Percentiles rank a stretch among this genome's conserved stretches.
Conservation (phyloP, 2,113 vertebrate species). For the Mobula birostris region DNA sequence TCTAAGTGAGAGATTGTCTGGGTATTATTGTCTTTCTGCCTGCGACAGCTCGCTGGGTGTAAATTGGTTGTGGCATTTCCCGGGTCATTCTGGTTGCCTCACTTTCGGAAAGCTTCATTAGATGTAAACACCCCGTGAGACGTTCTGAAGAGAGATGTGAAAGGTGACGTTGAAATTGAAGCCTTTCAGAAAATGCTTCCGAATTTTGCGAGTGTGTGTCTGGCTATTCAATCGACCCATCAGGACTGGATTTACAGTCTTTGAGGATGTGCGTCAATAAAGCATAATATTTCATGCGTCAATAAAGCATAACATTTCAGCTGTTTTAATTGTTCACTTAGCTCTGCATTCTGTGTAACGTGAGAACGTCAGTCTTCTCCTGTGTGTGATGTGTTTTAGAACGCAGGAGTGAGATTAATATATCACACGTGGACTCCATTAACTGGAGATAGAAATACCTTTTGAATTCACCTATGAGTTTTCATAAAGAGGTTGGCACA, state of each 20-base stretch:
- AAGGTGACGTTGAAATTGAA: too few species aligned
- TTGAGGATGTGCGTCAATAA: background rate
- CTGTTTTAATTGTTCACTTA: background rate
- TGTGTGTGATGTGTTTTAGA: background rate
- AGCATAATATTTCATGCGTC: background rate
- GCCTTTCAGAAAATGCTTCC: background rate
- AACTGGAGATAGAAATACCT: background rate
- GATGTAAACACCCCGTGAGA: too few species aligned
- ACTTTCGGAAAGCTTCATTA: too few species aligned
- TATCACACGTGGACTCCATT: background rate
- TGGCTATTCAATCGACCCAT: background rate
- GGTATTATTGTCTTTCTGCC: too few species aligned
- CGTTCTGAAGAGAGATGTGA: too few species aligned
- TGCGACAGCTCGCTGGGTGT: too few species aligned
- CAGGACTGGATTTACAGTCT: background rate
- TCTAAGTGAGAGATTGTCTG: too few species aligned
- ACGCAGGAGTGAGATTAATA: background rate
- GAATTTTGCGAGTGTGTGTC: background rate
- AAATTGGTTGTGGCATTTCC: too few species aligned
- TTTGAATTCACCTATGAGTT: constrained; percentile 17
- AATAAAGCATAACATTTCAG: background rate
- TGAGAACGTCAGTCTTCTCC: background rate
- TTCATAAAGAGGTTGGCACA: background rate
- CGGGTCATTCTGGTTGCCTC: too few species aligned
- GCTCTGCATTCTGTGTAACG: background rate